Base-by-base conservation (phyloP, 2,888 invertebrate species). In the Clunio marinus region DNA sequence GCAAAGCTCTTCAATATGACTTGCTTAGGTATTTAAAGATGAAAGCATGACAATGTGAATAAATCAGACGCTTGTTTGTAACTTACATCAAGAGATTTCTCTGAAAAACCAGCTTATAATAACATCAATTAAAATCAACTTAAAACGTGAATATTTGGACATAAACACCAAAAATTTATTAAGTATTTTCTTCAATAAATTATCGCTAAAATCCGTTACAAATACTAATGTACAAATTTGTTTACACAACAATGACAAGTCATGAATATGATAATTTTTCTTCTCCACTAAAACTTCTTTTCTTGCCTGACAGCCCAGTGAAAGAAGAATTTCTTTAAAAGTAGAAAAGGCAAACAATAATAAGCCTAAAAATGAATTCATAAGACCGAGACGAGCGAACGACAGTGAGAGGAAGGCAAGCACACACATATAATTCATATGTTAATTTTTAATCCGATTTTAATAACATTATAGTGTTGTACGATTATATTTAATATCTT, bases 401-500 rank as follows among this genome's bases (percentile, higher is more conserved):
- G 24, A 22, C 5, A 51, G 7, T 51, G 51, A 51, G 20, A 22
- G 51, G 51, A 4, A 32, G 10, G 10, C 10, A 32, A 32, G 10
- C 10, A 32, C 24, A 51, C 20, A 51, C 24, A 51, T 2, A 51
- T 17, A n/a, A 51, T 51, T 51, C 51, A 51, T 51, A 51, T 51
- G 51, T 22, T 51, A 51, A 51, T 65, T 65, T 63, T 65, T 65
- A 65, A 65, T 45, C 63, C 63, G 63, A 45, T 65, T 65, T 65
- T 65, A 65, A 65, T 65, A 41, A 46, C 63, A 65, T 65, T 65
- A 65, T 65, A 65, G 63, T n/a, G n/a, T 65, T 65, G 63, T 65
- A 46, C 28, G 63, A 65, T 65, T 65, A 65, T 46, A 65, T 65
- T 65, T 41, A 65, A 65, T 65, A 65, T 46, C 63, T 41, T 45